Conservation (phyloP, 1,140 invertebrate genomes). For the Lepidurus couesii region DNA sequence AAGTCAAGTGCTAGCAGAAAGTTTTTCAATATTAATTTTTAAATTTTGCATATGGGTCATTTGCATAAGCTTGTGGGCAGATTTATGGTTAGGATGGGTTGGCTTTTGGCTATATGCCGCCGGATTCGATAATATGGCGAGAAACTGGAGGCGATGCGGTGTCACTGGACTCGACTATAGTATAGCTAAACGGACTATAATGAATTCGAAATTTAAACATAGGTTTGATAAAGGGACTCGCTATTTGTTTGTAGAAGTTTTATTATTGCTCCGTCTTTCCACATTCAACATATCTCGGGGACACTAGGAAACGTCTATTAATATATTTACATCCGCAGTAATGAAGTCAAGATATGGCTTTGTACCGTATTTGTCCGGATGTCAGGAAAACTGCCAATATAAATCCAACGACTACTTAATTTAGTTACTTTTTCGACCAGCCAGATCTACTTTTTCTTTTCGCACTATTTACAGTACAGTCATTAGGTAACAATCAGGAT, state of each 20-base stretch:
- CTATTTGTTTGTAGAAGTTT: not conserved
- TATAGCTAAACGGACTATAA: too few relatives aligned
- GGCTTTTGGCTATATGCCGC: too few relatives aligned
- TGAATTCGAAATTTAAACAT: too few relatives aligned
- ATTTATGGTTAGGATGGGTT: too few relatives aligned
- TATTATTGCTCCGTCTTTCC: slow-evolving; percentile 12
- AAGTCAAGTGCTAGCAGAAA: too few relatives aligned
- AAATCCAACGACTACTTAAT: not conserved
- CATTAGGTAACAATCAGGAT: not conserved
- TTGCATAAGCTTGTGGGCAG: too few relatives aligned
- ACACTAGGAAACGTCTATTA: not conserved
- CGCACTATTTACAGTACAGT: not conserved
- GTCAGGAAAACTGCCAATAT: not conserved
- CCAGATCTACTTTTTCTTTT: not conserved
- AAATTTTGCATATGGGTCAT: too few relatives aligned
- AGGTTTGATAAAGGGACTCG: too few relatives aligned
- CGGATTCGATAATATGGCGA: too few relatives aligned
- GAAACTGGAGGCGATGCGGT: too few relatives aligned
- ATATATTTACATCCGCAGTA: not conserved
- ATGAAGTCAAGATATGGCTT: not conserved
- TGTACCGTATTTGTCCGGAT: not conserved
- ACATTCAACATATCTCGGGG: not conserved
- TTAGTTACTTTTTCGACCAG: not conserved
- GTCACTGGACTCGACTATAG: too few relatives aligned
- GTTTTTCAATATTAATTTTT: too few relatives aligned